Percentiles rank a stretch among this genome's conserved stretches.
Evolutionary conservation across 2,113 vertebrate species (phyloP).

Genomic region (Bujurquina vittata): DNA sequence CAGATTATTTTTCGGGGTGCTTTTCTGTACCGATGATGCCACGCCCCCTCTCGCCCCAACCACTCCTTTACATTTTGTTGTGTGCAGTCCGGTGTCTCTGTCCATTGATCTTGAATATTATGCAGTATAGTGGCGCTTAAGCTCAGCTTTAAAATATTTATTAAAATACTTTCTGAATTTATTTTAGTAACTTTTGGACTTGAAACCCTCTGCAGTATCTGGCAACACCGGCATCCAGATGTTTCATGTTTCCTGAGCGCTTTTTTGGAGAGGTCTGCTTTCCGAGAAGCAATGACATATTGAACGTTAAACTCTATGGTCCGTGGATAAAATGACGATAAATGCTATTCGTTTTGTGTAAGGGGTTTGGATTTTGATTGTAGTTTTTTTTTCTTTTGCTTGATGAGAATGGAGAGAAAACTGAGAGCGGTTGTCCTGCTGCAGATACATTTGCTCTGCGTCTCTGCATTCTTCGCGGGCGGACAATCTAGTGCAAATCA

Average conservation of each 20-base stretch:
- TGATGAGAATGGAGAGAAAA: slow-evolving; percentile 64
- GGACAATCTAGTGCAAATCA: slow-evolving; percentile 26
- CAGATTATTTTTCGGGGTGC: not conserved
- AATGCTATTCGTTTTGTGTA: not conserved
- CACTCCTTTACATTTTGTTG: not conserved
- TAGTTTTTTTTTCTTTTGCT: not conserved
- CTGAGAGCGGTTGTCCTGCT: slow-evolving; percentile 43
- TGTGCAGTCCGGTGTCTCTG: not conserved
- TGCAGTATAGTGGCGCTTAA: not conserved
- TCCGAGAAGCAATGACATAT: not conserved
- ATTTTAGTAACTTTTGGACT: not conserved
- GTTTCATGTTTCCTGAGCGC: slow-evolving; percentile 71
- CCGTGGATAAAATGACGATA: not conserved
- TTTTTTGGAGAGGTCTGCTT: slow-evolving; percentile 36
- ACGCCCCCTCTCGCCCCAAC: no score
- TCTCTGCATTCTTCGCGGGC: slow-evolving; percentile 38
- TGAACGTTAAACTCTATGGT: not conserved
- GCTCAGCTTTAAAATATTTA: not conserved
- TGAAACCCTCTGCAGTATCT: not conserved
- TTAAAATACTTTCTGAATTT: not conserved
- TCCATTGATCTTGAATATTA: not conserved
- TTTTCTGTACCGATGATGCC: not conserved
- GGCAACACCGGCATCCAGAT: slow-evolving; percentile 71
- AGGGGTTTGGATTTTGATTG: not conserved
- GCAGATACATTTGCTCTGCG: not conserved